Base-by-base conservation (phyloP, 2,797 vertebrate genomes). In the Huso huso region DNA sequence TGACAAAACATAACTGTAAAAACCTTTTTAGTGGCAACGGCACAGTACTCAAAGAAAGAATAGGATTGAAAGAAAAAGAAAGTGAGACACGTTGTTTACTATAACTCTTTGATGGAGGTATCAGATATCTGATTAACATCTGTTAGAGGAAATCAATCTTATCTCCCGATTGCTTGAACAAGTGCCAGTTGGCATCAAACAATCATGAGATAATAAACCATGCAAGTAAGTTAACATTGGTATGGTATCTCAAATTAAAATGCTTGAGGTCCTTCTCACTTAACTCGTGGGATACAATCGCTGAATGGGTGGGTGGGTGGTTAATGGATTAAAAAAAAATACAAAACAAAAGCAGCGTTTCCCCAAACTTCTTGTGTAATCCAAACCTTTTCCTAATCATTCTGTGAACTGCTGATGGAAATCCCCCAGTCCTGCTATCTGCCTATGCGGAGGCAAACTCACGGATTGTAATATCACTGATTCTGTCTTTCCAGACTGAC, bases 371-470 rank as follows among this genome's bases (percentile, higher is more conserved):
- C 23, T 37, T 37, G 2, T 37, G 23, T 37, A 37, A 37, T 37
- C 23, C 23, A 37, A 37, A 37, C 23, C 15, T 37, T 37, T 37
- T 37, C 23, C 4, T 37, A 37, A 37, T 37, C 23, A 37, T 37
- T 37, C 71, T 23, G 66, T 63, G 65, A 68, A 71, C 76, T 71
- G 74, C 73, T 73, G 69, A 78, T 68, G 66, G 74, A 76, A 37
- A 80, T 78, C 79, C 79, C 74, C 74, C 72, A 72, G 74, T 75
- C 76, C 75, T 71, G 68, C 59, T 73, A 73, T 75, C 67, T 76
- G 71, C 71, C 65, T 52, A 10, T 18, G 48, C 62, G 49, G 48
- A 64, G 48, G 51, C 37, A 48, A 48, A 61, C 37, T 48, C 48
- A 57, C 13, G 57, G 59, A 63, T 49, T 12, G 60, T 6, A 66